Evolutionary conservation across 2,888 invertebrate species (phyloP).

Genomic region (Heteromurus nitidus): DNA sequence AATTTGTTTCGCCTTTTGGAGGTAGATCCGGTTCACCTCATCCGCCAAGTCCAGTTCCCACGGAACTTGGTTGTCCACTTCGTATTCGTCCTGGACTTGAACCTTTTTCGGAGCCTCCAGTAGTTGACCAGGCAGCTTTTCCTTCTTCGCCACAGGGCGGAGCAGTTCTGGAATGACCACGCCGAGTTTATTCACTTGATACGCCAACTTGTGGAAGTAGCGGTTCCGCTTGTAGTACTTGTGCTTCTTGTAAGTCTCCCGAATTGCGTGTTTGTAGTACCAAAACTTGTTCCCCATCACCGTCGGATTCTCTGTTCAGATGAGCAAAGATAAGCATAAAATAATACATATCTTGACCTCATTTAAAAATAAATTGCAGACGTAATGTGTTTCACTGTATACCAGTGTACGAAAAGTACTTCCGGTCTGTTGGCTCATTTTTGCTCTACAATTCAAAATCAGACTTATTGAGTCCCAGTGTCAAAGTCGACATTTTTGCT

Average conservation of each 20-base stretch:
- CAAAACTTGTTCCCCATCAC: constrained; percentile 44
- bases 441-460: background rate
- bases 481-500: too few relatives aligned
- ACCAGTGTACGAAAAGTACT: constrained; percentile 40
- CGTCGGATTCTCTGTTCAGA: constrained; percentile 36
- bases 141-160: background rate
- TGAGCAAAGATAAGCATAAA: background rate
- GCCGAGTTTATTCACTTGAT: constrained; percentile 28
- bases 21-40: constrained; percentile 26
- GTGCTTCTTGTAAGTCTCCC: constrained; percentile 46
- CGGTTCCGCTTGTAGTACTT: constrained; percentile 57
- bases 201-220: constrained; percentile 50
- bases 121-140: constrained; percentile 30
- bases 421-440: constrained; percentile 36
- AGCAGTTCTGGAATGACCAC: constrained; percentile 46
- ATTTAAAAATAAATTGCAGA: too few relatives aligned
- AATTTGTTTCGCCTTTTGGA: constrained; percentile 14
- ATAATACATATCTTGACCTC: too few relatives aligned
- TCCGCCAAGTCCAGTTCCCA: constrained; percentile 38
- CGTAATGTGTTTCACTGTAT: too few relatives aligned
- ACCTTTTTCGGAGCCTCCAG: constrained; percentile 31
- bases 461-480: too few relatives aligned
- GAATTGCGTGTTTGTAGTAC: constrained; percentile 54
- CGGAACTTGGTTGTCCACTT: constrained; percentile 15
- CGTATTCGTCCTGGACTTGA: too few relatives aligned